phyloP scores from a whole-genome alignment of 1,140 invertebrate genomes.

The Cyphomyrmex costatus region DNA sequence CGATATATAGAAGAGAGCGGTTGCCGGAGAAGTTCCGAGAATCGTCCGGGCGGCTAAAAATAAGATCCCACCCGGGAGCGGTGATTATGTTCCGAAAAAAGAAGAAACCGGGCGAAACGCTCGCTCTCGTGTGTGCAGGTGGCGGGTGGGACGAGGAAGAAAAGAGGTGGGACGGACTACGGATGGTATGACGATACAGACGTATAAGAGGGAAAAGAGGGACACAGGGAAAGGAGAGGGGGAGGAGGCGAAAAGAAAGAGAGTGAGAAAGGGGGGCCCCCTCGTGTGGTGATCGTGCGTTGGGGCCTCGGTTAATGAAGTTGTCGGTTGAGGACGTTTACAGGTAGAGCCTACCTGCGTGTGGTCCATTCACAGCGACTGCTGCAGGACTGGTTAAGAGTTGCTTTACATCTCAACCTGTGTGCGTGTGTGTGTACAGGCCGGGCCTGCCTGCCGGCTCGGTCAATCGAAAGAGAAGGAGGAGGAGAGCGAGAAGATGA shows the following conservation, averaged over 20 bases:
- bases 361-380: slow-evolving; percentile 86
- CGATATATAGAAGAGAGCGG: slow-evolving; percentile 72
- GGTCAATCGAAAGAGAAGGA: neutral
- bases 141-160: slow-evolving; percentile 72
- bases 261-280: slow-evolving; percentile 58
- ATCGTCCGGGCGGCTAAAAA: slow-evolving; percentile 84
- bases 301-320: slow-evolving; percentile 85
- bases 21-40: slow-evolving; percentile 81
- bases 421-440: neutral
- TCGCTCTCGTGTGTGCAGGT: slow-evolving; percentile 69
- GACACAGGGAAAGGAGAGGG: neutral
- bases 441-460: neutral
- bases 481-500: slow-evolving; percentile 24
- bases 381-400: slow-evolving; percentile 81
- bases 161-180: slow-evolving; percentile 39
- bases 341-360: slow-evolving; percentile 85
- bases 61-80: slow-evolving; percentile 86
- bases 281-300: slow-evolving; percentile 69
- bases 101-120: slow-evolving; percentile 78
- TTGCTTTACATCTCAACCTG: slow-evolving; percentile 81
- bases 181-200: slow-evolving; percentile 48
- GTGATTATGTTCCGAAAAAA: slow-evolving; percentile 85
- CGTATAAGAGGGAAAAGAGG: slow-evolving; percentile 14
- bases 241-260: slow-evolving; percentile 60
- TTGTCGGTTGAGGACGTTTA: slow-evolving; percentile 86